Conservation (phyloP, 2,797 vertebrate genomes). For the Phataginus tricuspis region DNA sequence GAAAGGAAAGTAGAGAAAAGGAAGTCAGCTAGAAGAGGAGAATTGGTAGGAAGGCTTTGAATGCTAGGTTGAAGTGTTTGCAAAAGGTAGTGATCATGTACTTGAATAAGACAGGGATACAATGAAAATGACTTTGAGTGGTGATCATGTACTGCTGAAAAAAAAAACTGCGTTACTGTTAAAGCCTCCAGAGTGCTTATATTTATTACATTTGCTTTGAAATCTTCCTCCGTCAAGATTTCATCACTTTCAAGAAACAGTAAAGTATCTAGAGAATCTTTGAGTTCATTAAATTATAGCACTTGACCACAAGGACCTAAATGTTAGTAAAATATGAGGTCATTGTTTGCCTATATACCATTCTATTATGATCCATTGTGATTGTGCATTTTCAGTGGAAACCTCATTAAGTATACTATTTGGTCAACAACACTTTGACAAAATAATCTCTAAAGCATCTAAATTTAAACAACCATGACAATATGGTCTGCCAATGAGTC, state of each 20-base stretch:
- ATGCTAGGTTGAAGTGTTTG: background rate
- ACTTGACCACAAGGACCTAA: background rate
- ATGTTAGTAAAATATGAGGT: background rate
- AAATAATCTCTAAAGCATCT: background rate
- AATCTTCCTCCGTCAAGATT: background rate
- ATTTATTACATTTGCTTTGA: background rate
- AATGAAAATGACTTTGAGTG: background rate
- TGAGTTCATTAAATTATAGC: background rate
- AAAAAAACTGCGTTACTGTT: background rate
- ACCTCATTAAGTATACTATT: slow-evolving; percentile 4
- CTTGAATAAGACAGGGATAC: background rate
- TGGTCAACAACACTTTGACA: background rate
- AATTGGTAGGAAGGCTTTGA: background rate
- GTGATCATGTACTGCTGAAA: background rate
- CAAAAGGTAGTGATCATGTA: background rate
- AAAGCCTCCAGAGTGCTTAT: background rate
- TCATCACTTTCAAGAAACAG: background rate
- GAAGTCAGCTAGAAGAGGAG: background rate
- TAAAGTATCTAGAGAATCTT: background rate
- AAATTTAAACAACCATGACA: slow-evolving; percentile 21
- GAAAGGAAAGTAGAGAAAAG: background rate
- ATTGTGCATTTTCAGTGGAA: background rate
- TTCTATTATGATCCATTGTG: background rate
- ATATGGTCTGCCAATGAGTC: background rate
- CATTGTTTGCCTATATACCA: background rate